Evolutionary conservation across 2,888 invertebrate genomes (phyloP).

Genomic region (Thyatira batis): DNA sequence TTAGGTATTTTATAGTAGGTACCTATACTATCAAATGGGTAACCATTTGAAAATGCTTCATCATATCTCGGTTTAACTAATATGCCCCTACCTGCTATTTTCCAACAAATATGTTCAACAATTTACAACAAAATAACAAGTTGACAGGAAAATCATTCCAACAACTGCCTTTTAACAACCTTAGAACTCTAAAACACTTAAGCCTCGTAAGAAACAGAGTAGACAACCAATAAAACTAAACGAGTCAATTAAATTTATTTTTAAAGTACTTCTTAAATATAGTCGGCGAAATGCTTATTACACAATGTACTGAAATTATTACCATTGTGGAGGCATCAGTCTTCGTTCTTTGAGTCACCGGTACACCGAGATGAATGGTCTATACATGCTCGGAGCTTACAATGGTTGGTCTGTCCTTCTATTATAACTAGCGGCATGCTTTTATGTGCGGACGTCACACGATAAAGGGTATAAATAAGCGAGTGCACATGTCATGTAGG

Average conservation of each 20-base stretch:
- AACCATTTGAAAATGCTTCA: no score
- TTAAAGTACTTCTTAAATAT: conserved; percentile 7
- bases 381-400: conserved; percentile 51
- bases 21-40: no score
- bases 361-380: conserved; percentile 59
- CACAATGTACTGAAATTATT: conserved; percentile 46
- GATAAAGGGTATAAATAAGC: conserved; percentile 65
- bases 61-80: no score
- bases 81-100: no score
- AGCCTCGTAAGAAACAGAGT: neutral
- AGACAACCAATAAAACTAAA: conserved; percentile 9
- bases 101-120: neutral
- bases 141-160: neutral
- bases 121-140: neutral
- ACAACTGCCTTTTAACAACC: neutral
- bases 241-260: conserved; percentile 18
- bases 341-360: conserved; percentile 54
- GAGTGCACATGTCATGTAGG: conserved; percentile 59
- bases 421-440: conserved; percentile 67
- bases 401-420: conserved; percentile 63
- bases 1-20: no score
- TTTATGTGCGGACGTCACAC: conserved; percentile 57
- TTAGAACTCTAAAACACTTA: neutral
- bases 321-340: conserved; percentile 59
- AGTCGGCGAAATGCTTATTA: conserved; percentile 11